phyloP scores from a whole-genome alignment of 2,888 invertebrate species.

The Sthenelais limicola region DNA sequence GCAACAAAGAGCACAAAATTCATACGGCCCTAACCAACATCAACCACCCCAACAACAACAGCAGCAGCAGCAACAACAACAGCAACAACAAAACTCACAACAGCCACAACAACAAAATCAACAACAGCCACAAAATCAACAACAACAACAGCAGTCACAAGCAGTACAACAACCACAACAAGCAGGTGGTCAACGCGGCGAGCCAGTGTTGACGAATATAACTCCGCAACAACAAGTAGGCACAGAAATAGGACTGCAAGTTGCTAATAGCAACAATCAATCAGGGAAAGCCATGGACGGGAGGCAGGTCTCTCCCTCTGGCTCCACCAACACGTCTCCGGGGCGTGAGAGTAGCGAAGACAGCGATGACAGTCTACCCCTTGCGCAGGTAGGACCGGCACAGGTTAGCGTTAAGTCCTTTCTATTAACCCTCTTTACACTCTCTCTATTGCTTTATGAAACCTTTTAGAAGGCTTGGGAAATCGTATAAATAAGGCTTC shows the following conservation, averaged over 20 bases:
- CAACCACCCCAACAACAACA: slow-evolving; percentile 7
- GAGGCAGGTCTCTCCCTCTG: slow-evolving; percentile 51
- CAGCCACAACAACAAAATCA: slow-evolving; percentile 14
- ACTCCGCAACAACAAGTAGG: slow-evolving; percentile 58
- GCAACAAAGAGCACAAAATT: not conserved
- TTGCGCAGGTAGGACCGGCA: slow-evolving; percentile 64
- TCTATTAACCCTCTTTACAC: too few relatives aligned
- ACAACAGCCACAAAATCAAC: slow-evolving; percentile 9
- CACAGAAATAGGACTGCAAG: slow-evolving; percentile 57
- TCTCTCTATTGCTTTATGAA: too few relatives aligned
- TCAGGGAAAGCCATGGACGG: not conserved
- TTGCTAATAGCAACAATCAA: slow-evolving; percentile 42
- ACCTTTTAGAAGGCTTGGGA: too few relatives aligned
- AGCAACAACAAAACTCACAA: not conserved
- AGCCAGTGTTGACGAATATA: slow-evolving; percentile 54
- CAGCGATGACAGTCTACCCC: slow-evolving; percentile 81
- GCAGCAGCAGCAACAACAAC: slow-evolving; percentile 29
- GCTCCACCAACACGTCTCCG: slow-evolving; percentile 51
- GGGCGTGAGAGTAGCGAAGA: slow-evolving; percentile 85
- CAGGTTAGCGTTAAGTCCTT: too few relatives aligned
- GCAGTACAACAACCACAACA: slow-evolving; percentile 18
- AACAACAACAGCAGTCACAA: slow-evolving; percentile 31
- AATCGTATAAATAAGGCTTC: too few relatives aligned
- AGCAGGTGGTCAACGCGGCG: slow-evolving; percentile 17
- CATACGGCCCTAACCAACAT: not conserved